Evolutionary conservation across 2,888 invertebrate genomes (phyloP).

Genomic region (Sericinus montela): DNA sequence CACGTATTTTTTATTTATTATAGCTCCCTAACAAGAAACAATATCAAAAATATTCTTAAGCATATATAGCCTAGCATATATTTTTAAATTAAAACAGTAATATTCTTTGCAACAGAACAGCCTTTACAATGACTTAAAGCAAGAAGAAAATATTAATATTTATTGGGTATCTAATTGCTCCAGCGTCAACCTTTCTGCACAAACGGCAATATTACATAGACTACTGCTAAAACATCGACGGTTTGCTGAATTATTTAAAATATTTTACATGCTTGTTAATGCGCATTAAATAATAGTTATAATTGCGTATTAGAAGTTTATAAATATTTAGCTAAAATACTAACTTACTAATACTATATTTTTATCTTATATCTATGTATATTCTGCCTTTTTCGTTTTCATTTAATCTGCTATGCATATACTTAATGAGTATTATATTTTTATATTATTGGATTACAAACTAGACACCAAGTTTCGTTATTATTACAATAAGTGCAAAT

Average conservation of each 20-base stretch:
- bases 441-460: not conserved
- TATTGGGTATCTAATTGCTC: constrained; percentile 53
- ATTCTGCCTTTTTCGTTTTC: not conserved
- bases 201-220: constrained; percentile 28
- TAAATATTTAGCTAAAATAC: too few relatives aligned
- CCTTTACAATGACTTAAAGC: too few relatives aligned
- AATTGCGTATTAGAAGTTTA: too few relatives aligned
- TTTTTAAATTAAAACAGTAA: too few relatives aligned
- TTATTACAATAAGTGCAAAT: too few relatives aligned
- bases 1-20: constrained; percentile 30
- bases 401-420: not conserved
- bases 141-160: constrained; percentile 9
- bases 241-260: constrained; percentile 54
- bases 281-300: not conserved
- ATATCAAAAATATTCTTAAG: not conserved
- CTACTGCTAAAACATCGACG: constrained; percentile 67
- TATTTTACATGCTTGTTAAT: constrained; percentile 22
- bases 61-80: too few relatives aligned
- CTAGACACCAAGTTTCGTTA: not conserved
- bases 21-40: not conserved
- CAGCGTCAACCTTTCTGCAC: constrained; percentile 70
- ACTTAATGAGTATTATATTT: not conserved
- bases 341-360: too few relatives aligned
- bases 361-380: too few relatives aligned
- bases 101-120: too few relatives aligned